phyloP scores from a whole-genome alignment of 2,113 vertebrate genomes.

The Manacus vitellinus region DNA sequence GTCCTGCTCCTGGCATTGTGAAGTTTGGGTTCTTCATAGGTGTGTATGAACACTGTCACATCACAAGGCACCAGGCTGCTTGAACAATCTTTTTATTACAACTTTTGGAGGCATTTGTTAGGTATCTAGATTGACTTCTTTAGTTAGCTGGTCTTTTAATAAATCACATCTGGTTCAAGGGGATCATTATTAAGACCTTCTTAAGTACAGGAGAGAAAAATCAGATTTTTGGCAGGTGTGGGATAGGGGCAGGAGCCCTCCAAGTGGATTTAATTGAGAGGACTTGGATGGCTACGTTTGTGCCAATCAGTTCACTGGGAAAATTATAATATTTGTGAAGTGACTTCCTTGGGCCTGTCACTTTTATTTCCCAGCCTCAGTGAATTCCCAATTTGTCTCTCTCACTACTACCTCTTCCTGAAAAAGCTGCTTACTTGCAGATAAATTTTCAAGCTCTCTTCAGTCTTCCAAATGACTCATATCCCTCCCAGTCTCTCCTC shows the following conservation, averaged over 20 bases:
- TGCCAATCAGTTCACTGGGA: not conserved
- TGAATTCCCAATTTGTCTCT: not conserved
- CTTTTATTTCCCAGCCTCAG: not conserved
- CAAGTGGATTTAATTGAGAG: not conserved
- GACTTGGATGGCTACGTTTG: not conserved
- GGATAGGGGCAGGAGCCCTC: not conserved
- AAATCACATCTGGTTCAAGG: not conserved
- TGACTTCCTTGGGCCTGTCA: not conserved
- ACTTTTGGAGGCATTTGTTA: not conserved
- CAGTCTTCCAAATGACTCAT: not conserved
- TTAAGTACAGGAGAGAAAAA: not conserved
- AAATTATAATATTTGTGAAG: not conserved
- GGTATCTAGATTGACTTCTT: not conserved
- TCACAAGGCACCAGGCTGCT: not conserved
- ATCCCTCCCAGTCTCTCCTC: not conserved
- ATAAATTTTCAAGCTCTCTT: not conserved
- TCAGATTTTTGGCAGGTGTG: not conserved
- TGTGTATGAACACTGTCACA: not conserved
- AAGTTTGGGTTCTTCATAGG: accelerated
- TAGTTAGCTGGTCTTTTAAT: not conserved
- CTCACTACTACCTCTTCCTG: not conserved
- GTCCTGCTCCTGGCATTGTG: not conserved
- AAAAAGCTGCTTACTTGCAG: not conserved
- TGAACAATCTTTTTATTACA: not conserved
- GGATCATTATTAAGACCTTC: not conserved